phyloP scores from a whole-genome alignment of 92 coral and sea anemone genomes.

The Epizoanthus rinbou region DNA sequence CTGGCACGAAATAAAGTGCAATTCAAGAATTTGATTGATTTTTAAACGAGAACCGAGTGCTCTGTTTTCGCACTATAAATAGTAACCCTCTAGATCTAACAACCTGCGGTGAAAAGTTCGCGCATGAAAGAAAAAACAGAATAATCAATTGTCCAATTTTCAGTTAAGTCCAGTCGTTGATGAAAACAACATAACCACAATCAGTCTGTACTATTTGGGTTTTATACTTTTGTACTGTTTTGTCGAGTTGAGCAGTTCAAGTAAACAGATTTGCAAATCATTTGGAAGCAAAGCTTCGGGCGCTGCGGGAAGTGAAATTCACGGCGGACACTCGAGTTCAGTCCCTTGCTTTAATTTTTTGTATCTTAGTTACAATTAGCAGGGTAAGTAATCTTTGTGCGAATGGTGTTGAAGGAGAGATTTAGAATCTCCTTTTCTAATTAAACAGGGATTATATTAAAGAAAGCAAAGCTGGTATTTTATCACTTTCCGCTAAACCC shows the following conservation, averaged over 20 bases:
- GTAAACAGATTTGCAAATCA: constrained; percentile 4
- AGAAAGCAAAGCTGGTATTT: neutral
- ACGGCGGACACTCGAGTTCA: neutral
- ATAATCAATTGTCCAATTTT: too few species aligned
- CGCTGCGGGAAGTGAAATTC: constrained; percentile 2
- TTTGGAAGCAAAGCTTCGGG: neutral
- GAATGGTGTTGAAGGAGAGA: neutral
- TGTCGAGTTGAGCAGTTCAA: neutral
- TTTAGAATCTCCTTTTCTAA: neutral
- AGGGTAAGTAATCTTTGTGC: neutral
- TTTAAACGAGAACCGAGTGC: neutral
- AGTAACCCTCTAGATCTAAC: too few species aligned
- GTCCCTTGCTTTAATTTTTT: neutral
- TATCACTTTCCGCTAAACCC: too few species aligned
- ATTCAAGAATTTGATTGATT: neutral
- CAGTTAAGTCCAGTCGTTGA: neutral
- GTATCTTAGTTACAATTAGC: neutral
- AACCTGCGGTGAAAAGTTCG: too few species aligned
- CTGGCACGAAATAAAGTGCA: neutral
- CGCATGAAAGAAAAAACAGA: too few species aligned
- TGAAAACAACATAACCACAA: neutral
- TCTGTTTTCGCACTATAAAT: too few species aligned
- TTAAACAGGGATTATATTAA: neutral
- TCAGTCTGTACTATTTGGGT: neutral
- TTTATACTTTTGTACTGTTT: neutral